Base-by-base conservation (phyloP, 1,140 invertebrate genomes). In the Aphidius ervi region DNA sequence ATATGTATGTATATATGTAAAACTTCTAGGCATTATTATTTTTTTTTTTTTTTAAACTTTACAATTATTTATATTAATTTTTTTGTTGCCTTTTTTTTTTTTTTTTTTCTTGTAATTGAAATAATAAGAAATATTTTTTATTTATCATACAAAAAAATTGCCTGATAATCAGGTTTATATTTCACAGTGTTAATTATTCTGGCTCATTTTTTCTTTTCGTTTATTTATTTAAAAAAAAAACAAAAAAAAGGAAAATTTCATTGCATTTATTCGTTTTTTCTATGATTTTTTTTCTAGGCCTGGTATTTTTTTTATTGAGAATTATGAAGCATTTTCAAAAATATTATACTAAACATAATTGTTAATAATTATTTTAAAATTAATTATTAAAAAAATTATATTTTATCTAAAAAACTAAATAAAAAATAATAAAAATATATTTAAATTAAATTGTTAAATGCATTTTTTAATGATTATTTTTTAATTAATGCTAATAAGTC, bases 281-380 rank as follows among this genome's bases (percentile, higher is more conserved):
- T 20, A 45, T 53, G 23, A 48, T 63, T 61, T 56, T 61, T 64
- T 61, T 64, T 40, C 65, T 75, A 76, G 73, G 74, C 75, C 74
- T 70, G 68, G 69, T 72, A 71, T 69, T 67, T 47, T 63, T 67
- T 67, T 66, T 61, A 58, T 63, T 55, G 58, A 68, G 75, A 71
- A 74, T 75, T 70, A 65, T 69, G 67, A 72, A 75, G 72, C 74
- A 75, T 76, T 75, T 76, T 75, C 72, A 77, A 67, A 75, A 75
- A 75, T 72, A 74, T 72, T 71, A 49, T 67, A 48, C 5, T 42
- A 10, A 49, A 41, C n/a, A 20, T 23, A 5, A 41, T 58, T 47
- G 1, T 16, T n/a, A 20, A 3, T 16, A 49, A 42, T 58, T 58
- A 58, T 42, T 58, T 43, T 50, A n/a, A 56, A 46, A 8, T 23